Conservation (phyloP, 2,113 vertebrate species). For the Solea solea region DNA sequence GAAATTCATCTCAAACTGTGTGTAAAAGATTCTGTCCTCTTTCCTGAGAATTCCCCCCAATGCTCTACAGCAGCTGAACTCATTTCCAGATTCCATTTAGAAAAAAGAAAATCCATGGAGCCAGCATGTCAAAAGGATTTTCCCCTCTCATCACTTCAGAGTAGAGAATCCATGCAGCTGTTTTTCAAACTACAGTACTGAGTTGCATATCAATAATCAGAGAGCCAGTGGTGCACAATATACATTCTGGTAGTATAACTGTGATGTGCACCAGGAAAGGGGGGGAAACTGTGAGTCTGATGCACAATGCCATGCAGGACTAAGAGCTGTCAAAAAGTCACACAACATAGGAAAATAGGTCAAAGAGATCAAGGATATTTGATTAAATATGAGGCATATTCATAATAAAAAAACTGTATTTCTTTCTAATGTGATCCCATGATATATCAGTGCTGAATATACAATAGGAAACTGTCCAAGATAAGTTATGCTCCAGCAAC, state of each 20-base stretch:
- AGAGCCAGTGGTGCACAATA: constrained; percentile 37
- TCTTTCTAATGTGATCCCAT: neutral
- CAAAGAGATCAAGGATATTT: neutral
- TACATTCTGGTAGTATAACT: constrained; percentile 29
- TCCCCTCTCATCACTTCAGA: constrained; percentile 57
- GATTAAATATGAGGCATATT: constrained; percentile 18
- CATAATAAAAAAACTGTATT: constrained; percentile 10
- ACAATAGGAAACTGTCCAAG: neutral
- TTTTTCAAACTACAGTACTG: constrained; percentile 55
- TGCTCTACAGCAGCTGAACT: constrained; percentile 36
- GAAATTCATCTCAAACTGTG: constrained; percentile 16
- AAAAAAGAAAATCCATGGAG: constrained; percentile 40
- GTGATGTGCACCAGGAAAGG: neutral
- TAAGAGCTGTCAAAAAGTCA: constrained; percentile 13
- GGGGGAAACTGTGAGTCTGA: constrained; percentile 1
- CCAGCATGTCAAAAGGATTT: constrained; percentile 53
- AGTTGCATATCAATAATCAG: constrained; percentile 51
- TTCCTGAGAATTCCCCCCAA: constrained; percentile 33
- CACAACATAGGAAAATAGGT: constrained; percentile 19
- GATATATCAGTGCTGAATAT: neutral
- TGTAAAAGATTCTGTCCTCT: constrained; percentile 28
- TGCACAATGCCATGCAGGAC: constrained; percentile 10
- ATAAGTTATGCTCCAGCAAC: neutral
- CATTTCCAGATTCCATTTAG: constrained; percentile 64
- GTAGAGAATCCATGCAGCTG: constrained; percentile 42